phyloP scores from a whole-genome alignment of 2,888 invertebrate species.

The Ptychoptera contaminata region DNA sequence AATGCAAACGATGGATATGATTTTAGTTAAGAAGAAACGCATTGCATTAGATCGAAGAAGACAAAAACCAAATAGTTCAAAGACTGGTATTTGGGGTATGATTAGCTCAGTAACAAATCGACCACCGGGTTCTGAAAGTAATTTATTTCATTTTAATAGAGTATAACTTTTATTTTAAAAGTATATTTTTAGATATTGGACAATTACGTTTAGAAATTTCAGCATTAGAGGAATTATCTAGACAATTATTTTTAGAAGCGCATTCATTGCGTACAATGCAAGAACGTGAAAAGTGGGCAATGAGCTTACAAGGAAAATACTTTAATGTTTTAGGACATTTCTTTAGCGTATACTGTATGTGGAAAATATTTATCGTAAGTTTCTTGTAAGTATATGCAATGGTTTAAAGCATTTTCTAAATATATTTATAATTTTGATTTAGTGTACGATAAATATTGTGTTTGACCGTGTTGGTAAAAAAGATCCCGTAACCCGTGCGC shows the following conservation, averaged over 20 bases:
- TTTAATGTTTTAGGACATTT: constrained; percentile 97
- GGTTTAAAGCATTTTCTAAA: constrained; percentile 5
- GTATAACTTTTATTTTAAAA: neutral
- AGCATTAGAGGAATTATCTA: constrained; percentile 78
- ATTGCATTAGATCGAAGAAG: constrained; percentile 48
- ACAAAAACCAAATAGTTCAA: constrained; percentile 26
- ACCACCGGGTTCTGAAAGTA: constrained; percentile 46
- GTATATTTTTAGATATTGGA: constrained; percentile 44
- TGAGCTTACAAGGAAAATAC: constrained; percentile 92
- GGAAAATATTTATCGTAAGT: constrained; percentile 98
- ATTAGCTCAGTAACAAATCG: constrained; percentile 40
- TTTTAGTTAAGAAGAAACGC: constrained; percentile 87
- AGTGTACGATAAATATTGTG: constrained; percentile 97
- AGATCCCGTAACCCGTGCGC: constrained; percentile 91
- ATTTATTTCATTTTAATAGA: constrained; percentile 17
- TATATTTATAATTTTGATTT: constrained; percentile 21
- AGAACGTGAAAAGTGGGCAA: constrained; percentile 86
- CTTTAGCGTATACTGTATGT: constrained; percentile 94
- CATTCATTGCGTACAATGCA: constrained; percentile 85
- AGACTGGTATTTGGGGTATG: constrained; percentile 58
- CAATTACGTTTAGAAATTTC: constrained; percentile 73
- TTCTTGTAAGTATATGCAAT: constrained; percentile 3
- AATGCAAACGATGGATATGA: constrained; percentile 92
- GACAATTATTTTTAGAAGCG: constrained; percentile 92
- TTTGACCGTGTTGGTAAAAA: constrained; percentile 97